Percentiles rank a stretch among this genome's conserved stretches.
Evolutionary conservation across 2,113 vertebrate genomes (phyloP).

Genomic region (Mustelus asterias): DNA sequence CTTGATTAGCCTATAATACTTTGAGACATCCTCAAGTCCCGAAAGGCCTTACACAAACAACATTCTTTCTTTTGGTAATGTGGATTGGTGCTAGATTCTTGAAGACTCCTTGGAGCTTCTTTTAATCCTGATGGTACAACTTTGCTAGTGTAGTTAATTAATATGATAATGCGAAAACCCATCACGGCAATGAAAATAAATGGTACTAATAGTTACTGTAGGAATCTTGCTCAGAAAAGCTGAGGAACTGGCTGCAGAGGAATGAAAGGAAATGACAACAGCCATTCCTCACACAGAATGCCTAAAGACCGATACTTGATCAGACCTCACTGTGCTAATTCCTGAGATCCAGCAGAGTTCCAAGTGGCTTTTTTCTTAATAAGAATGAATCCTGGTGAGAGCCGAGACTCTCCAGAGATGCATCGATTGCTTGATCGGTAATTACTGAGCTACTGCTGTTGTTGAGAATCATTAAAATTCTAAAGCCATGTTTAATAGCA

Average conservation of each 20-base stretch:
- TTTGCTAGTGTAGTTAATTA: background rate
- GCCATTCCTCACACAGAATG: background rate
- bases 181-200: background rate
- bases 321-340: background rate
- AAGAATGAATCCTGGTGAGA: background rate
- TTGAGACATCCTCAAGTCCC: background rate
- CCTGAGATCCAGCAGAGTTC: background rate
- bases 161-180: background rate
- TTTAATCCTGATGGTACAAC: background rate
- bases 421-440: constrained; percentile 3
- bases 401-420: background rate
- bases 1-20: background rate
- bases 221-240: background rate
- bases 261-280: background rate
- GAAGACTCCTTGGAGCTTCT: background rate
- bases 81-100: background rate
- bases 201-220: background rate
- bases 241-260: background rate
- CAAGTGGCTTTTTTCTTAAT: background rate
- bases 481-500: background rate
- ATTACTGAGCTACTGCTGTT: background rate
- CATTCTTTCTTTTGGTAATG: background rate
- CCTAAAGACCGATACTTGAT: background rate
- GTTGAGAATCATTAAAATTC: background rate
- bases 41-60: background rate